Evolutionary conservation across 2,797 vertebrate genomes (phyloP).

Genomic region (Ptychobarbus kaznakovi): DNA sequence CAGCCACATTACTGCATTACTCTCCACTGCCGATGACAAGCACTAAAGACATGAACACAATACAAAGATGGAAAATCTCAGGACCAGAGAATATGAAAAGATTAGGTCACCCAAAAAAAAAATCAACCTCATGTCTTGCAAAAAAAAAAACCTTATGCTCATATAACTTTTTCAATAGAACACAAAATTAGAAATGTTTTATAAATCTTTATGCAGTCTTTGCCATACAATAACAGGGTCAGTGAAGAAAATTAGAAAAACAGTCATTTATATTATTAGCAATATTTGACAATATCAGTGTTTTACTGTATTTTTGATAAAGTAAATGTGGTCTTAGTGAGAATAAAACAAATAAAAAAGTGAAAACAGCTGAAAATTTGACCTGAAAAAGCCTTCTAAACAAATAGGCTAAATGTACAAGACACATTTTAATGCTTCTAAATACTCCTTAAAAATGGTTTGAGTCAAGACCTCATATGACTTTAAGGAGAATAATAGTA

Average conservation of each 20-base stretch:
- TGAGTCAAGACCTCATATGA: neutral
- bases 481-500: neutral
- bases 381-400: neutral
- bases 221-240: neutral
- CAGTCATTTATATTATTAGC: neutral
- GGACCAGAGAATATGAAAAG: slow-evolving; percentile 29
- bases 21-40: slow-evolving; percentile 42
- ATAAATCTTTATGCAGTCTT: neutral
- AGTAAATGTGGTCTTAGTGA: neutral
- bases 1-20: slow-evolving; percentile 52
- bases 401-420: neutral
- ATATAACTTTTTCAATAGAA: neutral
- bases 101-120: slow-evolving; percentile 21
- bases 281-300: neutral
- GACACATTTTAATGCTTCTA: neutral
- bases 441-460: neutral
- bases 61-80: slow-evolving; percentile 27
- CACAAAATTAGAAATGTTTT: neutral
- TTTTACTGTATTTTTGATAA: neutral
- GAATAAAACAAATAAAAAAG: neutral
- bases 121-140: neutral
- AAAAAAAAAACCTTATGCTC: neutral
- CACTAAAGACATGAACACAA: slow-evolving; percentile 32
- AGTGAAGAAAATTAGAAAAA: neutral
- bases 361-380: neutral